Percentiles rank a stretch among this genome's conserved stretches.
phyloP scores from a whole-genome alignment of 1,140 invertebrate genomes.

The Drosophila sulfurigaster region DNA sequence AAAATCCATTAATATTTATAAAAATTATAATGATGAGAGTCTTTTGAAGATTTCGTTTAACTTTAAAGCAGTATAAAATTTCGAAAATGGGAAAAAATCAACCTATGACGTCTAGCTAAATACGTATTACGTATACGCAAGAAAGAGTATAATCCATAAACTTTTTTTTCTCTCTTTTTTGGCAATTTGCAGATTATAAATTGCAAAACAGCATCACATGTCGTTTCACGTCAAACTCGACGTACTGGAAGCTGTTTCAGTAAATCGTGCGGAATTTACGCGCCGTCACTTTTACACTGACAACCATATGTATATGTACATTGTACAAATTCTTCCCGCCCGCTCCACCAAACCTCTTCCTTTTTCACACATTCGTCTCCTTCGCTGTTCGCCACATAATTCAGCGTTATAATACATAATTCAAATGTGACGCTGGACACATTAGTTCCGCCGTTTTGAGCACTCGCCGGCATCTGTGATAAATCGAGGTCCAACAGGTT shows the following conservation, averaged over 20 bases:
- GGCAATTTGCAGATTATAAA: slow-evolving; percentile 53
- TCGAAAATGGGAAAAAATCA: no score
- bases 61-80: no score
- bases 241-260: slow-evolving; percentile 18
- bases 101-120: no score
- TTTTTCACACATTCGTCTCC: neutral
- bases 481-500: slow-evolving; percentile 73
- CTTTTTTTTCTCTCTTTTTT: neutral
- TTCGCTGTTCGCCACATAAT: slow-evolving; percentile 19
- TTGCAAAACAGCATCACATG: slow-evolving; percentile 60
- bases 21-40: no score
- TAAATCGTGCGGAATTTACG: slow-evolving; percentile 68
- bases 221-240: slow-evolving; percentile 60
- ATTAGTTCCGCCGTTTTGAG: slow-evolving; percentile 78
- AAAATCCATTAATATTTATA: no score
- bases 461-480: slow-evolving; percentile 51
- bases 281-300: slow-evolving; percentile 39
- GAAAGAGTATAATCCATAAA: no score
- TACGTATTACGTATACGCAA: no score
- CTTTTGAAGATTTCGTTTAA: no score
- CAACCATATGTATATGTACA: neutral
- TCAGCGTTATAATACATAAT: slow-evolving; percentile 70
- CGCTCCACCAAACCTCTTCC: neutral
- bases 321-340: neutral
- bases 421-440: slow-evolving; percentile 71